A percentile compares a stretch with the other conserved stretches of the same genome.
Conservation (phyloP, 2,888 invertebrate genomes). For the Drosophila gaucha region DNA sequence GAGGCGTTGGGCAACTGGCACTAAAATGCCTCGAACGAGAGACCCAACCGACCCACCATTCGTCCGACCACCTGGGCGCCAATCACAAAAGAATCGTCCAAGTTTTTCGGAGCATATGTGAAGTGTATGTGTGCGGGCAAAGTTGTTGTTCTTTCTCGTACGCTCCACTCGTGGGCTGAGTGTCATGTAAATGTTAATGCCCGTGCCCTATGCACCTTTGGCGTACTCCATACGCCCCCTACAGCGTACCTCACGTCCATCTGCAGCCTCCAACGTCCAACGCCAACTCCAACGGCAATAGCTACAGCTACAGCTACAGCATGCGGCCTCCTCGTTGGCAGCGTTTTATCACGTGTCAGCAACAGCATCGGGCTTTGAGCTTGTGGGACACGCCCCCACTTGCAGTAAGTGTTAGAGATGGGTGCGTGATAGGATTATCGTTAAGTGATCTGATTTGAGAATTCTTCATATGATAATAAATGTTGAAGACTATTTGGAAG, state of each 20-base stretch:
- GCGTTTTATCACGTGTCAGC: constrained; percentile 80
- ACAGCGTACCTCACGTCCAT: constrained; percentile 18
- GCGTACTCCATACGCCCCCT: constrained; percentile 32
- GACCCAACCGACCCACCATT: constrained; percentile 9
- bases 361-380: constrained; percentile 71
- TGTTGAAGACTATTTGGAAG: background rate
- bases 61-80: constrained; percentile 66
- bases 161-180: constrained; percentile 52
- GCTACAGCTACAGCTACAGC: constrained; percentile 18
- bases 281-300: constrained; percentile 4
- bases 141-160: constrained; percentile 56
- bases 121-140: constrained; percentile 14
- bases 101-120: constrained; percentile 63
- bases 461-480: background rate
- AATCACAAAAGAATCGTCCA: constrained; percentile 75
- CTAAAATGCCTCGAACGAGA: constrained; percentile 28
- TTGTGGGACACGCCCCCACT: constrained; percentile 48
- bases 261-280: constrained; percentile 18
- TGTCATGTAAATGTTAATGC: constrained; percentile 79
- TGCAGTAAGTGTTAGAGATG: constrained; percentile 39
- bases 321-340: constrained; percentile 51
- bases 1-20: constrained; percentile 59
- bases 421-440: constrained; percentile 27
- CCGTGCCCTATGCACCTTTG: constrained; percentile 71
- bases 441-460: background rate